Evolutionary conservation across 2,113 vertebrate genomes (phyloP), one percentile per base, ranked within the genome.

Genomic region (Laterallus jamaicensis): DNA sequence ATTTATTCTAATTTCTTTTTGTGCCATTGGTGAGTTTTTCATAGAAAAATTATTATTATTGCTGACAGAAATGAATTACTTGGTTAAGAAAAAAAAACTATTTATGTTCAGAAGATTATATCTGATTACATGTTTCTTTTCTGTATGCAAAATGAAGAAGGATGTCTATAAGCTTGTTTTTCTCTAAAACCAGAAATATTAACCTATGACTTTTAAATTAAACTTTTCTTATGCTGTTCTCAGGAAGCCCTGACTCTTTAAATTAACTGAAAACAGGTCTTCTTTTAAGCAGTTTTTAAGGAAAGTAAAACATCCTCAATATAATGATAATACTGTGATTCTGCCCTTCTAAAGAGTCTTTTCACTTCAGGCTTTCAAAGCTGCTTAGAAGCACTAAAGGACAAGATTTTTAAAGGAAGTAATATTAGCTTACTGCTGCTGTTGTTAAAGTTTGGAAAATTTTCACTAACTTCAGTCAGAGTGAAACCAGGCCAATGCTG

Each of bases 341-440:
- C 89, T 93, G 9, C 20, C 90, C 17, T 87, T 96, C 73, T 85
- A 93, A 95, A 80, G 14, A 5, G 1, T 1, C 31, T 95, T 96
- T 95, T 90, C n/a, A 75, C 68, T 91, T 82, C 64, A 82, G 18
- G 10, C 16, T 90, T 90, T 95, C 58, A 80, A 91, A 96, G 66
- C 15, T 87, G 18, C 82, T 81, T 91, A 82, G 64, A 94, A 94
- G 55, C 31, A 86, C 67, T 84, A 95, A 77, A 77, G 39, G 19
- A 16, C 4, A n/a, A 82, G 13, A n/a, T 49, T 92, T 95, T 92
- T 28, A 16, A 93, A 90, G 8, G 17, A 86, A 42, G 14, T 21
- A 54, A 37, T 39, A 69, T 66, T 78, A 68, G 5, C 25, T 64
- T 47, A 60, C 35, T 62, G 25, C 3, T 81, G 9, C n/a, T 63